phyloP scores from a whole-genome alignment of 2,888 invertebrate genomes.

The Nemotelus nigrinus region DNA sequence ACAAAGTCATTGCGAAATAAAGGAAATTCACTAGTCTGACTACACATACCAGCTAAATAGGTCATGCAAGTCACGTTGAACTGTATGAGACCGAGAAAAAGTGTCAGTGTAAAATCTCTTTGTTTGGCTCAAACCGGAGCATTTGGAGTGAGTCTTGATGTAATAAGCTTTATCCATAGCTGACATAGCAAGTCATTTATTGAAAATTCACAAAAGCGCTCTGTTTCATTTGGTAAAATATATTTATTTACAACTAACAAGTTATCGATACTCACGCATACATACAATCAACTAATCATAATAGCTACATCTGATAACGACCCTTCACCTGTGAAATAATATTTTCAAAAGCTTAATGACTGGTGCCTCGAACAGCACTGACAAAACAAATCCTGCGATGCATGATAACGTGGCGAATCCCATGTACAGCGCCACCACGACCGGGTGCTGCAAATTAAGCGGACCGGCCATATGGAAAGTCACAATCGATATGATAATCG shows the following conservation, averaged over 20 bases:
- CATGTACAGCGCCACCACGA: slow-evolving; percentile 66
- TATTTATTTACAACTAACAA: slow-evolving; percentile 20
- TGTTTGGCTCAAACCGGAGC: too few species aligned
- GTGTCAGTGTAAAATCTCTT: too few species aligned
- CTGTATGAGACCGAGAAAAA: too few species aligned
- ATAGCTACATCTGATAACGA: not conserved
- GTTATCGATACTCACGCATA: not conserved
- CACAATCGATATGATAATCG: slow-evolving; percentile 82
- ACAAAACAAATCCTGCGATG: slow-evolving; percentile 78
- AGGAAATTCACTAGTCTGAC: too few species aligned
- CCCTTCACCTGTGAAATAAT: slow-evolving; percentile 56
- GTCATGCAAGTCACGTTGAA: too few species aligned
- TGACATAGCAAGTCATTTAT: too few species aligned
- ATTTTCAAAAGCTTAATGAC: slow-evolving; percentile 81
- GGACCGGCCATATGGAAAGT: slow-evolving; percentile 83
- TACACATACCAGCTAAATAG: too few species aligned
- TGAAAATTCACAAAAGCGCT: too few species aligned
- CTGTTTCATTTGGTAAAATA: not conserved
- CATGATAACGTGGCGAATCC: slow-evolving; percentile 85
- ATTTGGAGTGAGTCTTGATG: too few species aligned
- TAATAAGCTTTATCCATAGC: too few species aligned
- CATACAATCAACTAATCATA: not conserved
- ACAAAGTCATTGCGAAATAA: too few species aligned
- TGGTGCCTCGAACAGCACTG: slow-evolving; percentile 84
- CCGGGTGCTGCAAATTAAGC: slow-evolving; percentile 78